These are phyloP conservation scores for Hormiphora californensis DNA, from an alignment of 37 sponge, comb jelly and placozoan species.

Conservation along the genomic window DNA sequence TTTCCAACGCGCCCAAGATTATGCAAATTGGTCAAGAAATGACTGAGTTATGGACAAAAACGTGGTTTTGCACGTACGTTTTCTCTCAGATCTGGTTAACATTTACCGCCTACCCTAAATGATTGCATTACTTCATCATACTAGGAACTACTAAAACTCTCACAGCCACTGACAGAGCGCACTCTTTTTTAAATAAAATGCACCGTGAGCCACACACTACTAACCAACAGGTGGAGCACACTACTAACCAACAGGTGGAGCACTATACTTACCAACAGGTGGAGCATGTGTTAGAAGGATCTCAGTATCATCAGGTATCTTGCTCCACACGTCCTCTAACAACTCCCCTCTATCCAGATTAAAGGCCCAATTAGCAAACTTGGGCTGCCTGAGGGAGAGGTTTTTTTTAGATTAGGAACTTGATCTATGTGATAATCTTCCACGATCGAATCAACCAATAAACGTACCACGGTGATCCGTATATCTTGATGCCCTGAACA, in stretches of 20 bases:
- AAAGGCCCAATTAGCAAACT: constrained; percentile 81
- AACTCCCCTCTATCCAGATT: constrained; percentile 70
- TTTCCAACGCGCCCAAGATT: too few species aligned
- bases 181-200: too few species aligned
- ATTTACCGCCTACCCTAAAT: too few species aligned
- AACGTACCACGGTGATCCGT: constrained; percentile 90
- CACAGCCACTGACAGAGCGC: too few species aligned
- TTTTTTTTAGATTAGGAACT: too few species aligned
- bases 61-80: too few species aligned
- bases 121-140: too few species aligned
- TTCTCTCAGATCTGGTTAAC: too few species aligned
- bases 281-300: constrained; percentile 92
- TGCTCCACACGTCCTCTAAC: constrained; percentile 73
- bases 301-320: constrained; percentile 77
- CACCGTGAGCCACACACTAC: neutral
- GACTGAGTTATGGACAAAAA: too few species aligned
- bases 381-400: constrained; percentile 72
- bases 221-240: neutral
- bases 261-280: constrained; percentile 61
- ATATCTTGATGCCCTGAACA: constrained; percentile 78
- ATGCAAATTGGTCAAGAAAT: too few species aligned
- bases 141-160: too few species aligned
- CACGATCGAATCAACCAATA: neutral
- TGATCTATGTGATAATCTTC: neutral
- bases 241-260: neutral